Base-by-base conservation (phyloP, 2,797 vertebrate genomes). In the Lithobates pipiens region DNA sequence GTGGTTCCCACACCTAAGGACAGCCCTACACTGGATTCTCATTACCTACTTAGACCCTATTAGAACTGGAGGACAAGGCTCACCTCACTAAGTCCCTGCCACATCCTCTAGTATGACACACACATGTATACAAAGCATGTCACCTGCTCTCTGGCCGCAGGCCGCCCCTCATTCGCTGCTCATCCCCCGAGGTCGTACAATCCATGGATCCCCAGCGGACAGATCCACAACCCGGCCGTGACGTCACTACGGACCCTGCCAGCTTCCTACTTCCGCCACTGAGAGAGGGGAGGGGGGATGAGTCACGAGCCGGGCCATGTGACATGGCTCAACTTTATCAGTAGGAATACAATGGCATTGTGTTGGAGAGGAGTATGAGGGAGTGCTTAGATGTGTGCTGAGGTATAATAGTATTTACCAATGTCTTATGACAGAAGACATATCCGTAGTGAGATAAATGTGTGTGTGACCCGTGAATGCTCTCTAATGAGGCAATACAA, bases 201-300 rank as follows among this genome's bases (percentile, higher is more conserved):
- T 81, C 84, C 84, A 86, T 86, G 46, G 65, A 75, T 10, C 10
- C 69, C 29, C 77, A 23, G 65, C 72, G 32, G 44, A 15, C 29
- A 13, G 61, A 10, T 39, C 27, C 23, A 29, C 27, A 9, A 39
- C 71, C 84, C 46, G 65, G 61, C 5, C 36, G 36, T 82, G 79
- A 86, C 78, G 84, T 86, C 67, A 77, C 63, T 44, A 73, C 46
- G 34, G 63, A 34, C 9, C 63, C 5, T 2, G 7, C 65, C 85
- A 25, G 36, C 79, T 82, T 86, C 79, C 85, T 77, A 63, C 77
- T 85, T 85, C 84, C 72, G 57, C 50, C 68, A 36, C 67, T 6
- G 36, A 18, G 9, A 39, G 8, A 39, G 39, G 9, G 39, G 39
- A 61, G 21, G 57, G 29, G 36, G 71, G 10, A 23, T 5, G 42